phyloP scores from a whole-genome alignment of 2,797 vertebrate species.

The Mallotus villosus region DNA sequence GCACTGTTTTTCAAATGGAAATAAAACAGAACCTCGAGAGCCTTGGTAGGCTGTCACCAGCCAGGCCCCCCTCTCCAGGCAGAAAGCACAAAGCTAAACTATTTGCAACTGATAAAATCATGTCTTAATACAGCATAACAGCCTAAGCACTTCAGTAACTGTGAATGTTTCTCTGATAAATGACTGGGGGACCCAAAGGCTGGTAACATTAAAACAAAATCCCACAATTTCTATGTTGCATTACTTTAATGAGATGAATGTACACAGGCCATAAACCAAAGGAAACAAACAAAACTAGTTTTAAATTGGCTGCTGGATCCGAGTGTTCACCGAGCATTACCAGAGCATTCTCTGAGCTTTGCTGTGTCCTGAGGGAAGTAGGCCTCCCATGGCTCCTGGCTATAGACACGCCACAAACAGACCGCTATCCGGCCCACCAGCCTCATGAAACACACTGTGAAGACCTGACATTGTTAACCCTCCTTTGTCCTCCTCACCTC shows the following conservation, averaged over 20 bases:
- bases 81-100: constrained; percentile 40
- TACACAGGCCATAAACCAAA: constrained; percentile 67
- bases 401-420: not conserved
- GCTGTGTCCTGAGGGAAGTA: constrained; percentile 49
- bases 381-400: constrained; percentile 28
- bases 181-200: constrained; percentile 48
- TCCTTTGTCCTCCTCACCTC: constrained; percentile 47
- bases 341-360: not conserved
- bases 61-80: not conserved
- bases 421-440: not conserved
- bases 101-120: constrained; percentile 66
- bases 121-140: constrained; percentile 56
- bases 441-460: constrained; percentile 40
- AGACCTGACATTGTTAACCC: constrained; percentile 51
- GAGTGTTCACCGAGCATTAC: too few species aligned
- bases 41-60: constrained; percentile 22
- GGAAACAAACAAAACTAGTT: constrained; percentile 59
- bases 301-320: constrained; percentile 27
- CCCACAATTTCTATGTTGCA: constrained; percentile 43
- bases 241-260: constrained; percentile 70
- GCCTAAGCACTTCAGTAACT: constrained; percentile 30
- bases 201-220: too few species aligned
- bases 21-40: constrained; percentile 70
- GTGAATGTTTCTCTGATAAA: constrained; percentile 59
- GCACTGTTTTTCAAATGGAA: constrained; percentile 70